Percentiles rank a stretch among this genome's conserved stretches.
phyloP scores from a whole-genome alignment of 2,888 invertebrate species.

The Lasioglossum morio region DNA sequence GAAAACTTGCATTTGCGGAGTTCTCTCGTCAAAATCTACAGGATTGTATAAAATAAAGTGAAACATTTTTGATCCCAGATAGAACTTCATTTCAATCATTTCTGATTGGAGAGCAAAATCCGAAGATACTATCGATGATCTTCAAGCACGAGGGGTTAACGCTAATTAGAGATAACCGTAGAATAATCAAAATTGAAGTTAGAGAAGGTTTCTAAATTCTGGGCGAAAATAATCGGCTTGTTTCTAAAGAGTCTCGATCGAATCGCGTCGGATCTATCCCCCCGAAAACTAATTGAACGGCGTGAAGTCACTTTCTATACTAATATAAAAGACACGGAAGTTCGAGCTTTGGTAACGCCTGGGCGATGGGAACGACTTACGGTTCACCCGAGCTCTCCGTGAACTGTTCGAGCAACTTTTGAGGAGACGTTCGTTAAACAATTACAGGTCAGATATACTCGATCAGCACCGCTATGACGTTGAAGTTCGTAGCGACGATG shows the following conservation, averaged over 20 bases:
- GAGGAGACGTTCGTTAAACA: conserved; percentile 72
- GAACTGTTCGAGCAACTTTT: conserved; percentile 51
- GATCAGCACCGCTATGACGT: conserved; percentile 87
- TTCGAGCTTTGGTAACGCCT: conserved; percentile 44
- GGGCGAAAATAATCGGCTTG: conserved; percentile 25
- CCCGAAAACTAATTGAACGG: conserved; percentile 21
- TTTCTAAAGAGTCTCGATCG: background rate
- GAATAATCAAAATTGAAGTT: conserved; percentile 11
- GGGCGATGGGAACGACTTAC: conserved; percentile 22
- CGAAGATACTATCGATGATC: background rate
- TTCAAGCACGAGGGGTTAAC: background rate
- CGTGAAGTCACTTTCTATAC: conserved; percentile 14
- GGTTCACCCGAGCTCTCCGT: conserved; percentile 15
- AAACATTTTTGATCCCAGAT: too few relatives aligned
- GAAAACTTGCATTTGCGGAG: too few relatives aligned
- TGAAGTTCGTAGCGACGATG: conserved; percentile 83
- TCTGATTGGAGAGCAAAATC: background rate
- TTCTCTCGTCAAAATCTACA: too few relatives aligned
- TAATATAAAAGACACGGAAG: conserved; percentile 28
- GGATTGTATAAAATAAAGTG: too few relatives aligned
- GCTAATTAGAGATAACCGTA: conserved; percentile 16
- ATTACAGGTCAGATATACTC: conserved; percentile 91
- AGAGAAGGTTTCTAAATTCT: background rate
- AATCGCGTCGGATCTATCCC: conserved; percentile 10
- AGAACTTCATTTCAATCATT: too few relatives aligned